A percentile compares a stretch with the other conserved stretches of the same genome.
These are phyloP conservation scores for Magallana nippona DNA, from an alignment of 2,888 invertebrate genomes.

Conservation along the genomic window DNA sequence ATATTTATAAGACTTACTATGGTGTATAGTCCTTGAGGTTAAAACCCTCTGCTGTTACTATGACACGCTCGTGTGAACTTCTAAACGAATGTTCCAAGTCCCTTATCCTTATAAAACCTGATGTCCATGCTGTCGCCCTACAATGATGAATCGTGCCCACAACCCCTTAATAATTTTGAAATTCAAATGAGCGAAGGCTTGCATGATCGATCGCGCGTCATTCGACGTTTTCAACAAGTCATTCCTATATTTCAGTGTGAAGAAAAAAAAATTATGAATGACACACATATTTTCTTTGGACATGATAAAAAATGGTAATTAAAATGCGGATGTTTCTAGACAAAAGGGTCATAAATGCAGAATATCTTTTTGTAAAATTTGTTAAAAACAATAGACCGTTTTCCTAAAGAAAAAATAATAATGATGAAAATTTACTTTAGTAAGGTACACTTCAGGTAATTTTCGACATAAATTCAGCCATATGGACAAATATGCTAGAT, in stretches of 20 bases:
- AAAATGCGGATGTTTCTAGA: not conserved
- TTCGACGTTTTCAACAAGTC: not conserved
- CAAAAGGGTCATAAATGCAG: not conserved
- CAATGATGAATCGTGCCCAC: slow-evolving; percentile 11
- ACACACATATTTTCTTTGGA: slow-evolving; percentile 15
- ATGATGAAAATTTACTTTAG: no score
- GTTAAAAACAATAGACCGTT: not conserved
- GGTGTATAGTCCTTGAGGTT: not conserved
- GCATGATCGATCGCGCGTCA: slow-evolving; percentile 26
- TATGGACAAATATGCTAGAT: no score
- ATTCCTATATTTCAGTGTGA: not conserved
- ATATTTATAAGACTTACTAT: not conserved
- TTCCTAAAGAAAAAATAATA: no score
- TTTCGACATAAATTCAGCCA: no score
- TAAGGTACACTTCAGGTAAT: no score
- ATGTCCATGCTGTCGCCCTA: slow-evolving; percentile 6
- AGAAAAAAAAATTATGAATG: not conserved
- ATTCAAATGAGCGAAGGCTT: slow-evolving; percentile 15
- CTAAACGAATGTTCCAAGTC: slow-evolving; percentile 8
- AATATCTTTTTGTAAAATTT: not conserved
- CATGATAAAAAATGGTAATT: not conserved
- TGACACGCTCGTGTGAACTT: slow-evolving; percentile 14
- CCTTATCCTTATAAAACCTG: not conserved
- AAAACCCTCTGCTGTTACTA: not conserved
- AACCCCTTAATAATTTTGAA: slow-evolving; percentile 1